A percentile compares a stretch with the other conserved stretches of the same genome.
Evolutionary conservation across 2,797 vertebrate genomes (phyloP).

Genomic region (Thripadectes ignobilis): DNA sequence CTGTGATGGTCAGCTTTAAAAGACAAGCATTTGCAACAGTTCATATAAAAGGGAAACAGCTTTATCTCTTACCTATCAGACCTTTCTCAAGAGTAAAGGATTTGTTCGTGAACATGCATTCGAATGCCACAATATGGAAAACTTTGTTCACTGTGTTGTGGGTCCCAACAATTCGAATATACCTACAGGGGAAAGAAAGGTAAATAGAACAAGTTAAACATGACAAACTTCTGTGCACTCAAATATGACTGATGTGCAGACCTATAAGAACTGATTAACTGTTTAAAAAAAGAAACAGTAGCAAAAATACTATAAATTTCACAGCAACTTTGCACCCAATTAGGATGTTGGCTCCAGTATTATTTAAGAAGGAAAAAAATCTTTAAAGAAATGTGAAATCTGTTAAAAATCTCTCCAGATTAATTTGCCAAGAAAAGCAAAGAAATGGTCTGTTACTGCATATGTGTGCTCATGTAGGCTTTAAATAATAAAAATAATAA

Average conservation of each 20-base stretch:
- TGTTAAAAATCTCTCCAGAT: background rate
- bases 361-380: background rate
- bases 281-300: background rate
- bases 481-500: background rate
- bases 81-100: constrained; percentile 90
- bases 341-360: background rate
- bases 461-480: background rate
- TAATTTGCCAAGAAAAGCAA: constrained; percentile 33
- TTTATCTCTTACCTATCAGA: constrained; percentile 86
- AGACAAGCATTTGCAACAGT: background rate
- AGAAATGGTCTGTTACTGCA: background rate
- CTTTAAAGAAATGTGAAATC: background rate
- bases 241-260: background rate
- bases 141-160: constrained; percentile 99
- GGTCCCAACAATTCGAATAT: constrained; percentile 95
- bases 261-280: background rate
- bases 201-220: background rate
- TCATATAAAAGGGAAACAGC: background rate
- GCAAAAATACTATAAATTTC: background rate
- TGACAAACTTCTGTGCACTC: background rate
- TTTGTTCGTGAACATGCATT: constrained; percentile 95
- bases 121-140: constrained; percentile 98
- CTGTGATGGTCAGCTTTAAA: background rate
- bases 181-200: constrained; percentile 73
- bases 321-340: background rate